Evolutionary conservation across 2,113 vertebrate genomes (phyloP).

Genomic region (Phylloscopus whistleri): DNA sequence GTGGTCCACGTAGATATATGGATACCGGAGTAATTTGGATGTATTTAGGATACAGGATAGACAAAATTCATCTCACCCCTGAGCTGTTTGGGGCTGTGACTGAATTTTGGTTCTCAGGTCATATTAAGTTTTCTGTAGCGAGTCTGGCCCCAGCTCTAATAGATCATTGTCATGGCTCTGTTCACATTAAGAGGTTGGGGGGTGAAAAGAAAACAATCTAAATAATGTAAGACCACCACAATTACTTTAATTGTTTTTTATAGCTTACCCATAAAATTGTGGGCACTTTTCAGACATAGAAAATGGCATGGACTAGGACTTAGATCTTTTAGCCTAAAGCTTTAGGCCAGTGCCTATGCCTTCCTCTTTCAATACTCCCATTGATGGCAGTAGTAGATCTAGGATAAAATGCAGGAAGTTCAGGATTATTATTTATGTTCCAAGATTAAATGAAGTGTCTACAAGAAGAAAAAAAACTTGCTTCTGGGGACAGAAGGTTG

Average conservation of each 20-base stretch:
- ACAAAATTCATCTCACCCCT: conserved; percentile 15
- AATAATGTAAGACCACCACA: neutral
- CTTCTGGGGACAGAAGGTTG: neutral
- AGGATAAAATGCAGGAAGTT: neutral
- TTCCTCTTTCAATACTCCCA: neutral
- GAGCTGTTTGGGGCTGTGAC: conserved; percentile 5
- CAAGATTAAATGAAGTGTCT: neutral
- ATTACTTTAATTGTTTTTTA: conserved; percentile 3
- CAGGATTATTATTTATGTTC: neutral
- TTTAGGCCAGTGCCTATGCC: neutral
- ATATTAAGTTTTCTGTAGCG: neutral
- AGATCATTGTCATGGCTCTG: neutral
- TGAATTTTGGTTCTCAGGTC: conserved; percentile 19
- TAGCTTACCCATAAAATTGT: neutral
- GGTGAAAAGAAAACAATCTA: neutral
- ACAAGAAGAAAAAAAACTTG: neutral
- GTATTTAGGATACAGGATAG: neutral
- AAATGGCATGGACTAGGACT: neutral
- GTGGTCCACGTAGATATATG: conserved; percentile 1
- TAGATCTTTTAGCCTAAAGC: neutral
- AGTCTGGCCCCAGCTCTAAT: neutral
- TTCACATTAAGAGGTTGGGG: neutral
- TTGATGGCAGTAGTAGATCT: neutral
- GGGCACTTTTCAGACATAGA: neutral
- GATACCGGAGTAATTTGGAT: conserved; percentile 37